phyloP scores from a whole-genome alignment of 2,797 vertebrate genomes.

The Enteromius trimaculatus region DNA sequence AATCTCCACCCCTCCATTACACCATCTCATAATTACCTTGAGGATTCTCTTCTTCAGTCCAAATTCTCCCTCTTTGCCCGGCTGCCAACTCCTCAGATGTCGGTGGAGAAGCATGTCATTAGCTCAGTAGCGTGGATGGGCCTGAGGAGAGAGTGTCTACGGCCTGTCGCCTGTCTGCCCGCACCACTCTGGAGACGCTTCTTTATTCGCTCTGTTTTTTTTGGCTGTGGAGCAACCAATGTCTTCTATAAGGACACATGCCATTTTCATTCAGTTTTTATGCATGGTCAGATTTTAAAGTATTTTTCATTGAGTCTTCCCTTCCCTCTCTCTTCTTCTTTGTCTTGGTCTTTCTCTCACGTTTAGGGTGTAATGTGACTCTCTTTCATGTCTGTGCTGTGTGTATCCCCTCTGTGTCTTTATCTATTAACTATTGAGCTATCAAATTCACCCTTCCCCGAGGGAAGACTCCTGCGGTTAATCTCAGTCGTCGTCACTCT shows the following conservation, averaged over 20 bases:
- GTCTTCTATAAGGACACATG: conserved; percentile 13
- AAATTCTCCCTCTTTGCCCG: conserved; percentile 66
- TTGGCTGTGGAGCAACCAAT: background rate
- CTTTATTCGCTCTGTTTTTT: conserved; percentile 47
- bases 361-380: conserved; percentile 29
- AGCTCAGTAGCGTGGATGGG: conserved; percentile 63
- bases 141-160: conserved; percentile 64
- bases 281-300: conserved; percentile 5
- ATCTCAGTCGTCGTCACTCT: conserved; percentile 37
- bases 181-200: conserved; percentile 44
- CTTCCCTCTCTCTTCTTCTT: background rate
- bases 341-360: conserved; percentile 11
- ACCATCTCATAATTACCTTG: conserved; percentile 75
- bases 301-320: background rate
- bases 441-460: conserved; percentile 43
- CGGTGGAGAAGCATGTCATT: conserved; percentile 69
- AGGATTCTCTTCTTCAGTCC: conserved; percentile 65
- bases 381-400: conserved; percentile 40
- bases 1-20: conserved; percentile 55
- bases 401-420: conserved; percentile 21
- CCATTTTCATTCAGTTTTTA: conserved; percentile 28
- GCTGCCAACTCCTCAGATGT: conserved; percentile 75
- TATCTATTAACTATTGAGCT: conserved; percentile 42
- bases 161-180: conserved; percentile 29
- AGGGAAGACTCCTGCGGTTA: conserved; percentile 24